Evolutionary conservation across 2,113 vertebrate genomes (phyloP), one percentile per base, ranked within the genome.

Genomic region (Synchiropus splendidus): DNA sequence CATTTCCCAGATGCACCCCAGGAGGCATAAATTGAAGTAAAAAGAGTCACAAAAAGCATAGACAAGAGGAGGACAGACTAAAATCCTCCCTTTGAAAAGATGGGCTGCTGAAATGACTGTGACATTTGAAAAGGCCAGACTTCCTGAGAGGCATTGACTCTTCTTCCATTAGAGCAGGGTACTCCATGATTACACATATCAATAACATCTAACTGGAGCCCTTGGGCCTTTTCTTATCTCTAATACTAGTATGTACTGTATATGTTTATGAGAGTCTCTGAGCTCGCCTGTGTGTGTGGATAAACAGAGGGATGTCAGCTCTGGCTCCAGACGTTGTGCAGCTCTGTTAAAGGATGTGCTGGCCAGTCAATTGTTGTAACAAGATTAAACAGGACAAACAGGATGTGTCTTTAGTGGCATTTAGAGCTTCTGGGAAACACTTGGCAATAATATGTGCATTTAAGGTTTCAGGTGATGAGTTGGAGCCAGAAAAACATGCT

Each of bases 81-180:
- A 74, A 63, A 75, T 74, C 45, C 47, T 40, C 36, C 45, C 38
- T 59, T 68, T 67, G 50, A 63, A 71, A 67, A 46, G 58, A 77
- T 54, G 34, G 69, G 63, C 60, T 40, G 66, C 58, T 74, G 55
- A 72, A 74, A 73, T 12, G 47, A 54, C 64, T 56, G 62, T 79
- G 75, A 74, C 76, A 79, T 81, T 81, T 81, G 48, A 79, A 81
- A 81, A 79, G 67, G 72, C 74, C 76, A 81, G 70, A 75, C 58
- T 72, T 75, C 72, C 72, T 64, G 69, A 79, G 56, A 79, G 64
- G 61, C 67, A 66, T 11, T 31, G 57, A 77, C 58, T 72, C 62
- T 75, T 67, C 55, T 55, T 67, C 67, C 56, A 77, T 77, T 77
- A 70, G 46, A 64, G 51, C 15, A 43, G 56, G 53, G 31, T 42